A percentile compares a stretch with the other conserved stretches of the same genome.
These are phyloP conservation scores for Zosterops lateralis DNA, from an alignment of 2,113 vertebrate species.

Conservation along the genomic window DNA sequence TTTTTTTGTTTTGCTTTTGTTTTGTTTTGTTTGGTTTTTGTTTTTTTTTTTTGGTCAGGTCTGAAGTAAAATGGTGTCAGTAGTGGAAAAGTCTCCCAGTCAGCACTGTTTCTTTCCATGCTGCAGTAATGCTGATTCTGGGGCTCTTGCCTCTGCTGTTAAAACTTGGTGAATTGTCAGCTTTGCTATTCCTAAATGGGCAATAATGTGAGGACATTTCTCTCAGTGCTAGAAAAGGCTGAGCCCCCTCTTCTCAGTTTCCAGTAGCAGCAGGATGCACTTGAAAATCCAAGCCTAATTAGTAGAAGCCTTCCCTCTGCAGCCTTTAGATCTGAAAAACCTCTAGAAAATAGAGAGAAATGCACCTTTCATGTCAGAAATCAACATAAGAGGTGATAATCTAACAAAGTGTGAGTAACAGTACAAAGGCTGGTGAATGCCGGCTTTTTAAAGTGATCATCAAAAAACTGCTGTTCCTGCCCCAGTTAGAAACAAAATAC, in stretches of 20 bases:
- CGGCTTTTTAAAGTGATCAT: background rate
- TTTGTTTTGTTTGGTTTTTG: no score
- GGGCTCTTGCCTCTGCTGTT: background rate
- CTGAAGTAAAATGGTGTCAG: background rate
- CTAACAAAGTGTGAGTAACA: background rate
- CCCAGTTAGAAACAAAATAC: background rate
- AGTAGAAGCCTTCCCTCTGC: background rate
- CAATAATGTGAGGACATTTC: background rate
- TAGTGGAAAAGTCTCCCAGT: background rate
- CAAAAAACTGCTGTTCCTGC: background rate
- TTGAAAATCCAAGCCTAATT: background rate
- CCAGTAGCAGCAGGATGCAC: background rate
- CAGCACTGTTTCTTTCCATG: background rate
- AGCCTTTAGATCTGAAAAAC: background rate
- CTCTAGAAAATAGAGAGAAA: background rate
- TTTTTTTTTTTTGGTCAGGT: background rate
- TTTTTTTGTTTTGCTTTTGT: no score
- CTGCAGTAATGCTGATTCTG: background rate
- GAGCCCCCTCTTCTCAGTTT: background rate
- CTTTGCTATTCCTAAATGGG: background rate
- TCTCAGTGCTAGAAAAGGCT: background rate
- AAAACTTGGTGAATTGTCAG: background rate
- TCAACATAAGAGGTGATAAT: background rate
- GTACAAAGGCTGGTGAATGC: background rate
- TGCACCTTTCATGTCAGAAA: background rate